These are phyloP conservation scores for Lophura nycthemera DNA, from an alignment of 2,113 vertebrate genomes.

Conservation along the genomic window DNA sequence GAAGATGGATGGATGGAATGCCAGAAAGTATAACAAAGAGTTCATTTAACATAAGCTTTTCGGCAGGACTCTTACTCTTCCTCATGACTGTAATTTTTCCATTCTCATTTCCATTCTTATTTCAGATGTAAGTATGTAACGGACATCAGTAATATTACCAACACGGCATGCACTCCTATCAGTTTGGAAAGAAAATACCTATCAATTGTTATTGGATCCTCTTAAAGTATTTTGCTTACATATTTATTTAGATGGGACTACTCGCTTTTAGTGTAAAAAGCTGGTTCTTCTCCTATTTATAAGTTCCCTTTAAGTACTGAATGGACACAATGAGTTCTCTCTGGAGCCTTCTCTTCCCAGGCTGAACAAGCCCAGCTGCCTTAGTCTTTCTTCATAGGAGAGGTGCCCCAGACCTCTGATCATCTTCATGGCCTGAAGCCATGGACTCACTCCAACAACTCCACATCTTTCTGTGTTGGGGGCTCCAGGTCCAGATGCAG, in stretches of 20 bases:
- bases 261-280: neutral
- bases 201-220: neutral
- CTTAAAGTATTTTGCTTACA: neutral
- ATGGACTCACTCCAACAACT: too few species aligned
- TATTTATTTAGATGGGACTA: neutral
- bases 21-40: neutral
- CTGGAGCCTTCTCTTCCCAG: too few species aligned
- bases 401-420: too few species aligned
- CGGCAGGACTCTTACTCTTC: neutral
- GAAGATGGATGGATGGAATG: neutral
- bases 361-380: too few species aligned
- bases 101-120: neutral
- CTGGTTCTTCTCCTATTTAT: too few species aligned
- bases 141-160: neutral
- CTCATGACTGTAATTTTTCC: neutral
- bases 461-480: too few species aligned
- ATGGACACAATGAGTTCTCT: too few species aligned
- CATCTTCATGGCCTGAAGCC: too few species aligned
- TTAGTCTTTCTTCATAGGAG: too few species aligned
- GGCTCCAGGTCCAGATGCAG: too few species aligned
- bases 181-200: neutral
- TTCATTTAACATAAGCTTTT: neutral
- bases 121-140: neutral
- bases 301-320: too few species aligned
- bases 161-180: neutral